Conservation (phyloP, 2,888 invertebrate genomes). For the Tiphia femorata region DNA sequence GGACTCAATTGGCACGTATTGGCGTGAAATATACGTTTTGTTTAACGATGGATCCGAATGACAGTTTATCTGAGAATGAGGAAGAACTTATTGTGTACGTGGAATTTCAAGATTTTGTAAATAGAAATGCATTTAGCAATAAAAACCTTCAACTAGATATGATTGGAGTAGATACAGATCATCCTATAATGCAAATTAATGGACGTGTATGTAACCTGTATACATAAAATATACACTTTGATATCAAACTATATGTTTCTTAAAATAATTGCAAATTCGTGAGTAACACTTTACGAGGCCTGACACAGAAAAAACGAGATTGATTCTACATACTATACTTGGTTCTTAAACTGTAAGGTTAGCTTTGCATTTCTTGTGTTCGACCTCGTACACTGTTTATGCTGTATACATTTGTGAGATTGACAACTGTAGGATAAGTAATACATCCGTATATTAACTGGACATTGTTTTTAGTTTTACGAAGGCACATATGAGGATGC, state of each 20-base stretch:
- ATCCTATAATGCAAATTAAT: constrained; percentile 78
- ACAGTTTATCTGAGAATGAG: constrained; percentile 68
- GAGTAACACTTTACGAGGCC: no score
- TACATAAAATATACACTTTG: not conserved
- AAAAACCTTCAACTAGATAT: constrained; percentile 72
- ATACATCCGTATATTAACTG: no score
- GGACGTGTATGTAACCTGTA: constrained; percentile 71
- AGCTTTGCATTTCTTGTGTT: not conserved
- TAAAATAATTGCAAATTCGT: no score
- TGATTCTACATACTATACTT: no score
- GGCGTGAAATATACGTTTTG: no score
- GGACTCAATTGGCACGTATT: no score
- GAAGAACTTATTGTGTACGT: constrained; percentile 75
- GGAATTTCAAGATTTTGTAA: constrained; percentile 73
- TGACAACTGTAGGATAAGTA: no score
- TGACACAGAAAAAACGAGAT: no score
- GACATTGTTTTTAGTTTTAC: constrained; percentile 61
- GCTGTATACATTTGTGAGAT: no score
- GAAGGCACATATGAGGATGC: constrained; percentile 78
- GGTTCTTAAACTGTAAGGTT: not conserved
- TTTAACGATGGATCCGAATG: constrained; percentile 39
- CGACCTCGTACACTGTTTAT: no score
- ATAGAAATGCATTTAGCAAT: constrained; percentile 68
- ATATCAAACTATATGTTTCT: no score
- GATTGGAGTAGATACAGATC: constrained; percentile 75